Conservation (phyloP, 2,797 vertebrate species). For the Danio jaintianensis region DNA sequence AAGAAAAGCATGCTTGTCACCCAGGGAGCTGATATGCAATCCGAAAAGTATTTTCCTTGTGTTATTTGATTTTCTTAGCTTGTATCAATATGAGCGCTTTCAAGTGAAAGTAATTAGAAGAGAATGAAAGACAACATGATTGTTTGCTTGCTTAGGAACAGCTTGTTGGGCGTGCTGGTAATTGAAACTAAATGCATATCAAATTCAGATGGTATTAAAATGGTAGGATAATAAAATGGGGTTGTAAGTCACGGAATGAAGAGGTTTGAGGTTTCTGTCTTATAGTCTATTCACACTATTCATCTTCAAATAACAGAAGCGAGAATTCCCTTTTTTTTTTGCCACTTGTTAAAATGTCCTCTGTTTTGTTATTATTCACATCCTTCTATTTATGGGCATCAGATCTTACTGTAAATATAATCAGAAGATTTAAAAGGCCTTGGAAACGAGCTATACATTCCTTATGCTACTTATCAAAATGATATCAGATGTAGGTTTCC, state of each 20-base stretch:
- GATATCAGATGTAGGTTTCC: slow-evolving; percentile 20
- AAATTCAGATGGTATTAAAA: slow-evolving; percentile 37
- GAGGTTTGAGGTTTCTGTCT: neutral
- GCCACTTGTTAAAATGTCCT: slow-evolving; percentile 49
- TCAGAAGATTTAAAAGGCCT: slow-evolving; percentile 35
- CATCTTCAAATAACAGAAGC: neutral
- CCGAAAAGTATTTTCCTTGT: slow-evolving; percentile 34
- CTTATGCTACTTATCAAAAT: slow-evolving; percentile 23
- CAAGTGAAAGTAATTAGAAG: slow-evolving; percentile 26
- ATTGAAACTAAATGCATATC: slow-evolving; percentile 44
- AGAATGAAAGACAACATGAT: slow-evolving; percentile 25
- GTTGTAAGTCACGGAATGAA: neutral
- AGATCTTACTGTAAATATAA: slow-evolving; percentile 11
- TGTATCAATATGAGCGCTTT: slow-evolving; percentile 23
- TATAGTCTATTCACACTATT: neutral
- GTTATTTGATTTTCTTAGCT: slow-evolving; percentile 36
- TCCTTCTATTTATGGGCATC: slow-evolving; percentile 53
- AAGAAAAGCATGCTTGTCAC: slow-evolving; percentile 43
- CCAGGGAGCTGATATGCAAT: slow-evolving; percentile 31
- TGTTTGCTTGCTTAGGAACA: slow-evolving; percentile 34
- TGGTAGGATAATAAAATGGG: slow-evolving; percentile 8
- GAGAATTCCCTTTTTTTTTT: slow-evolving; percentile 19
- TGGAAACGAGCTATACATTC: slow-evolving; percentile 49
- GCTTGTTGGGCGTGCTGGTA: slow-evolving; percentile 1
- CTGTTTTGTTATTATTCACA: slow-evolving; percentile 49